Base-by-base conservation (phyloP, 2,113 vertebrate species). In the Dipodomys stephensi region DNA sequence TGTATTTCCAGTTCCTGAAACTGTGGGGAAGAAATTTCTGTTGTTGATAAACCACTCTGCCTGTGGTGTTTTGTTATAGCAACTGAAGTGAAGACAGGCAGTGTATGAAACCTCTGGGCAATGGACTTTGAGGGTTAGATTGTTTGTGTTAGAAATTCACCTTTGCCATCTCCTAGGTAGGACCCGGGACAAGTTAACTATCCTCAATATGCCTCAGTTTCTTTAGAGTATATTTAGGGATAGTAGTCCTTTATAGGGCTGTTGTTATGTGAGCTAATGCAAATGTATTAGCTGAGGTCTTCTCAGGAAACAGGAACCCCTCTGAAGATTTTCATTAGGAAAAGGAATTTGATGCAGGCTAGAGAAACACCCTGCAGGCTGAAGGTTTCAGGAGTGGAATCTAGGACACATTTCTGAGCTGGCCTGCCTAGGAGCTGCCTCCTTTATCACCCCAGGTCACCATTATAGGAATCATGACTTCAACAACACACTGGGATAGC, bases 341-440 rank as follows among this genome's bases (percentile, higher is more conserved):
- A 92, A 57, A 53, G 13, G 78, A 87, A 79, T 57, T 87, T 53
- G 87, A 68, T 79, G n/a, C 53, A 39, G n/a, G 76, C 32, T 65
- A 73, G 25, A 25, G 86, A 32, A 89, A 92, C 22, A 67, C 28
- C 73, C 73, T 49, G 19, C 46, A 62, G 90, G 30, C 30, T 39
- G 30, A 44, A 46, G 65, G 71, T 30, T 73, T 35, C 62, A 73
- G 32, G 20, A 60, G 23, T 39, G 35, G 46, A 25, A 81, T 89
- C 16, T n/a, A 71, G 74, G 57, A 22, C 23, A 65, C 13, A 16
- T 68, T 69, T 69, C 76, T 25, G 35, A 22, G 67, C 32, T 2
- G 15, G 49, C 68, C n/a, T 69, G 73, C 53, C 53, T 16, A 18
- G 53, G 15, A 57, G 12, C 16, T 57, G 53, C 53, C 16, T 57